Evolutionary conservation across 35 echinoderm and acorn worm genomes (phyloP), one percentile per base, ranked within the genome.

Genomic region (Apostichopus californicus): DNA sequence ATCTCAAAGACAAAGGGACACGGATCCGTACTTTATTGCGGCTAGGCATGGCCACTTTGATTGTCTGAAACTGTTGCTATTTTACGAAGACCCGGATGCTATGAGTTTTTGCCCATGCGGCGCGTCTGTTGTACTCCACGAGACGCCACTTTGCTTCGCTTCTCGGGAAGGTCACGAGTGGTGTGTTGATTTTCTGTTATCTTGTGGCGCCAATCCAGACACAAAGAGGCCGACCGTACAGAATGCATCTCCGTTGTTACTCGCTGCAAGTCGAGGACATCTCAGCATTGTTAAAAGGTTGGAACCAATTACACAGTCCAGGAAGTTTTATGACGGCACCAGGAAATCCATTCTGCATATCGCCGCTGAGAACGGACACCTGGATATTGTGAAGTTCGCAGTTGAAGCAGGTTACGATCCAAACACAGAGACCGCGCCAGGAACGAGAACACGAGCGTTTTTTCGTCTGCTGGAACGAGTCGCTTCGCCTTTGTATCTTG

Each of bases 51-150:
- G 88, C 14, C 65, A 90, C 46, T 73, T 90, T 53, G 88, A 90
- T 24, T 90, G 88, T 14, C 57, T 90, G 7, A 90, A 78, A 78
- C 52, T 90, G 13, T 54, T 90, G 7, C 68, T 90, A 6, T 90
- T 90, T 78, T 73, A 77, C 73, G 88, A 90, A 15, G 88, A 90
- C 12, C 88, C 88, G 15, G 68, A 90, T 56, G 88, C 88, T 21
- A 90, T 90, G 88, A 90, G 68, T n/a, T 46, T 90, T 5, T 90
- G 88, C 26, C 88, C 73, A 78, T 90, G 88, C 68, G 88, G 88
- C 21, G 66, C 21, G 22, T 56, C 70, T 5, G 54, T 90, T 3
- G 15, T 54, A 5, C 88, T 57, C 28, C 66, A 73, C 18, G 88
- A 90, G 24, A 90, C 88, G 1, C 88, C 88, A 34, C 24, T 90